Percentiles rank a stretch among this genome's conserved stretches.
Conservation (phyloP, 2,113 vertebrate genomes). For the Hypomesus transpacificus region DNA sequence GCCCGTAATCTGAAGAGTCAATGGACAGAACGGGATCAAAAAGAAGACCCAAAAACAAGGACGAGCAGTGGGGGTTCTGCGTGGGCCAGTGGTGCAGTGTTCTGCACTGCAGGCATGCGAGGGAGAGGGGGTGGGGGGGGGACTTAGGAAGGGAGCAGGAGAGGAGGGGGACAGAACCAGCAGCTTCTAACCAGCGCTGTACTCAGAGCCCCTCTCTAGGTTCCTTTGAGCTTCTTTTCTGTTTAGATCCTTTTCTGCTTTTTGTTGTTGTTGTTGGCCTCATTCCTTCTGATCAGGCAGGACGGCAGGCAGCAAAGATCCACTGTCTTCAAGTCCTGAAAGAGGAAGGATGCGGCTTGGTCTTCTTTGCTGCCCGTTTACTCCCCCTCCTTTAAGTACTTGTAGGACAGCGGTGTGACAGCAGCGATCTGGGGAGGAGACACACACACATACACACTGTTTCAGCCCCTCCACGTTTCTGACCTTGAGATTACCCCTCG, state of each 20-base stretch:
- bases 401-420: conserved; percentile 71
- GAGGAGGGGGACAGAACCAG: conserved; percentile 31
- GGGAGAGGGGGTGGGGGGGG: neutral
- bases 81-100: conserved; percentile 35
- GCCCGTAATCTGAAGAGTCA: conserved; percentile 44
- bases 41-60: too few species aligned
- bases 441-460: conserved; percentile 9
- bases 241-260: conserved; percentile 5
- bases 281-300: conserved; percentile 22
- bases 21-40: neutral
- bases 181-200: conserved; percentile 29
- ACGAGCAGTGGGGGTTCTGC: conserved; percentile 1
- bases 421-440: conserved; percentile 54
- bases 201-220: conserved; percentile 11
- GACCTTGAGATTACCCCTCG: neutral
- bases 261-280: neutral
- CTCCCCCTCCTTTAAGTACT: conserved; percentile 61
- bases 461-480: neutral
- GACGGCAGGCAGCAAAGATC: conserved; percentile 21
- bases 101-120: conserved; percentile 57
- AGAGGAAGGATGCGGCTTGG: conserved; percentile 11
- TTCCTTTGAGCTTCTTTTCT: conserved; percentile 4
- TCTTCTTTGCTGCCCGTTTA: conserved; percentile 39
- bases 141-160: neutral
- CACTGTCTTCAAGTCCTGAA: conserved; percentile 18